Base-by-base conservation (phyloP, 2,888 invertebrate species). In the Mythimna ferrago region DNA sequence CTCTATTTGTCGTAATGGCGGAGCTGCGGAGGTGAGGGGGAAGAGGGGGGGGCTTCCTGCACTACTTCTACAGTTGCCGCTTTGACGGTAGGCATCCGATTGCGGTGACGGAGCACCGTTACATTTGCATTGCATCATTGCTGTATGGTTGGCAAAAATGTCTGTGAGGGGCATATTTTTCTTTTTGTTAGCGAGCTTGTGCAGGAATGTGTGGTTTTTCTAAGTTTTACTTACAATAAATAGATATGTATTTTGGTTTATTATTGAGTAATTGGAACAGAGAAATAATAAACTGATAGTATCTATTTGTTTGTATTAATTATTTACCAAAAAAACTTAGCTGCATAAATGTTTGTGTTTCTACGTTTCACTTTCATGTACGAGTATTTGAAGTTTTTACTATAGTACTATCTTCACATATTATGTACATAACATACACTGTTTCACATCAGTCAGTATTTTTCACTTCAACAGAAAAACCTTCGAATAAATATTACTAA, bases 121-220 rank as follows among this genome's bases (percentile, higher is more conserved):
- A 92, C 89, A 92, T 93, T 93, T 92, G 92, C 93, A 93, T 93
- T 93, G 92, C 93, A 93, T 93, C 90, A 90, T 83, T 71, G 80
- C 77, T 76, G 91, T 92, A 92, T 80, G 85, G 87, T 84, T 82
- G 53, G 84, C 77, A 86, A 81, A 85, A 80, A 71, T 66, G 38
- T 69, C 14, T 21, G 32, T 10, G 14, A 48, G 72, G 35, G 11
- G 32, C 7, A 35, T 61, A 7, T 54, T 44, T 58, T 56, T 51
- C 6, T 72, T 63, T 65, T 56, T 35, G 6, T 19, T 6, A 19
- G 14, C 54, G n/a, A 35, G 35, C 35, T 2, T 35, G 9, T 7
- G 58, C 7, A 38, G 35, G 58, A 58, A 58, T 58, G 38, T 58
- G 19, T 19, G 35, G 35, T 38, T 35, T 58, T 58, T 58, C 10